These are phyloP conservation scores for Malurus cyaneus DNA, from an alignment of 2,113 vertebrate species.

Conservation along the genomic window DNA sequence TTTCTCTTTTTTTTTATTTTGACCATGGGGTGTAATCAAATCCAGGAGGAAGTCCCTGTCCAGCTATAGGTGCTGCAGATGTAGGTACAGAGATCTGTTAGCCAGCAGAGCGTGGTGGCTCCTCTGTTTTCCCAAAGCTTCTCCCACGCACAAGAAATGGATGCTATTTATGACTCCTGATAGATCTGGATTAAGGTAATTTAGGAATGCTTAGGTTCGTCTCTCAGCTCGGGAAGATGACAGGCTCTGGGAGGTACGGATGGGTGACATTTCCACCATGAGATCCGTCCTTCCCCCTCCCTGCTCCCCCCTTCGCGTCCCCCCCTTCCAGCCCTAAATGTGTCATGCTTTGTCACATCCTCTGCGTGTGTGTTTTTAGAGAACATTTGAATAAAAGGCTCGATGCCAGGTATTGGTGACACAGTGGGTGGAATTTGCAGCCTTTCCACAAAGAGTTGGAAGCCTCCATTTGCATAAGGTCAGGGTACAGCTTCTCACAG, in stretches of 20 bases:
- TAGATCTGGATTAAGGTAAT: slow-evolving; percentile 74
- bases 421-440: slow-evolving; percentile 84
- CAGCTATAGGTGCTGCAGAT: neutral
- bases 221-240: slow-evolving; percentile 54
- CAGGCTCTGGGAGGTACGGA: slow-evolving; percentile 61
- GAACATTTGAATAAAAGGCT: slow-evolving; percentile 88
- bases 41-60: neutral
- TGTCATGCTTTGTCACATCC: slow-evolving; percentile 79
- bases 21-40: neutral
- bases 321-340: slow-evolving; percentile 69
- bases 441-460: slow-evolving; percentile 89
- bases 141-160: neutral
- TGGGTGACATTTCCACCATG: slow-evolving; percentile 74
- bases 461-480: slow-evolving; percentile 98
- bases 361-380: slow-evolving; percentile 82
- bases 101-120: neutral
- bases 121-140: neutral
- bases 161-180: slow-evolving; percentile 57
- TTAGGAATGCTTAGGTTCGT: slow-evolving; percentile 64
- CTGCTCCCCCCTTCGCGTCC: neutral
- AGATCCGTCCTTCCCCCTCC: slow-evolving; percentile 32
- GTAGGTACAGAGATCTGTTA: neutral
- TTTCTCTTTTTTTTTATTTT: neutral
- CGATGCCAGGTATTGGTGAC: slow-evolving; percentile 92
- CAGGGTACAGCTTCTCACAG: slow-evolving; percentile 90